A percentile compares a stretch with the other conserved stretches of the same genome.
These are phyloP conservation scores for Ornithoptera alexandrae DNA, from an alignment of 2,888 invertebrate species.

Conservation along the genomic window DNA sequence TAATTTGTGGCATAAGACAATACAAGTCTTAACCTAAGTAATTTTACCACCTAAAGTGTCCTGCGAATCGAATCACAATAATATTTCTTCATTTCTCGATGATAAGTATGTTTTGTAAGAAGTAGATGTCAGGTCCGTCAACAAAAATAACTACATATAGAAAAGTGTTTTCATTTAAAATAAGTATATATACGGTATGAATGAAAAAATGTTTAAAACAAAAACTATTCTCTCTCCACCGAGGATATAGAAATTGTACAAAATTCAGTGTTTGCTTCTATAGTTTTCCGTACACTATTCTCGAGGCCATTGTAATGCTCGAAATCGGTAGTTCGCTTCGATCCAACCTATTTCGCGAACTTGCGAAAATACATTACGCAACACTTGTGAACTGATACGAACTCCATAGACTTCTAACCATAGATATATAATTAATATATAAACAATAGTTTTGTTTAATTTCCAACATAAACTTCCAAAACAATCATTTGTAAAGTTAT, in stretches of 20 bases:
- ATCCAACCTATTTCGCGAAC: conserved; percentile 5
- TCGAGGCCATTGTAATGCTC: conserved; percentile 4
- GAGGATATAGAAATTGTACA: background rate
- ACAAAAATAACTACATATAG: too few relatives aligned
- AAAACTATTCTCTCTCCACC: background rate
- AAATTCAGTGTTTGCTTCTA: conserved; percentile 8
- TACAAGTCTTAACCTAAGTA: too few relatives aligned
- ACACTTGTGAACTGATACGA: conserved; percentile 7
- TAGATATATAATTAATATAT: conserved; percentile 5
- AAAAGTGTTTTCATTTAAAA: background rate
- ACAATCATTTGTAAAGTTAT: background rate
- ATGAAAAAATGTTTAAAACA: background rate
- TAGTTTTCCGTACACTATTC: conserved; percentile 3
- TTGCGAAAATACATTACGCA: conserved; percentile 5
- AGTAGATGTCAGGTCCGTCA: too few relatives aligned
- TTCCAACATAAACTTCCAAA: background rate
- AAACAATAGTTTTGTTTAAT: background rate
- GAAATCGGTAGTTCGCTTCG: background rate
- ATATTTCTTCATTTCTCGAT: too few relatives aligned
- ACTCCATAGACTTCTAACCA: background rate
- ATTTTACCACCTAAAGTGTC: too few relatives aligned
- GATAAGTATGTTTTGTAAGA: too few relatives aligned
- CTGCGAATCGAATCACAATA: too few relatives aligned
- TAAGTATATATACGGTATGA: background rate
- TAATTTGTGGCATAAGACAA: too few relatives aligned